Conservation (phyloP, 2,797 vertebrate genomes). For the Pseudocheirus occidentalis region DNA sequence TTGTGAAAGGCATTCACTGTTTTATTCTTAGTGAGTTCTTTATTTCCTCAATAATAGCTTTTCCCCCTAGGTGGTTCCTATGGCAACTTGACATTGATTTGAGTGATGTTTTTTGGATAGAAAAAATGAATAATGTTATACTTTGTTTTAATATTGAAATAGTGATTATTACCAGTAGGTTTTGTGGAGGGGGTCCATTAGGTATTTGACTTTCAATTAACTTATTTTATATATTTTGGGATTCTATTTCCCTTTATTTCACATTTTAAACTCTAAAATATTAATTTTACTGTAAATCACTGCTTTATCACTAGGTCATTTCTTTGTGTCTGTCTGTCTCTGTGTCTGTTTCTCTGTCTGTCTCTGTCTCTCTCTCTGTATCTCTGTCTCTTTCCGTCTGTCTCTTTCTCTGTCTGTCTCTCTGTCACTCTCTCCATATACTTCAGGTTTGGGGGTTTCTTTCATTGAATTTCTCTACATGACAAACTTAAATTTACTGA, state of each 20-base stretch:
- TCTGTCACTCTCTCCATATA: neutral
- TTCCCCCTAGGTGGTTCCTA: slow-evolving; percentile 17
- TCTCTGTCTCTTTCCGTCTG: neutral
- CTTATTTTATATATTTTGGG: slow-evolving; percentile 65
- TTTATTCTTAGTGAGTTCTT: neutral
- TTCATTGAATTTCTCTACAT: slow-evolving; percentile 28
- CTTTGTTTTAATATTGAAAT: slow-evolving; percentile 59
- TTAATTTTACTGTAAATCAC: slow-evolving; percentile 78
- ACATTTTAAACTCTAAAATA: slow-evolving; percentile 69
- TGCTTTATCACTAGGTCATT: slow-evolving; percentile 65
- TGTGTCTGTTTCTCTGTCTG: neutral
- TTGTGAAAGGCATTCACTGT: neutral
- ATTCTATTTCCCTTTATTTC: slow-evolving; percentile 73
- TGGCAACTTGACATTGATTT: slow-evolving; percentile 49
- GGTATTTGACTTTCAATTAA: slow-evolving; percentile 78
- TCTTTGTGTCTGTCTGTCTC: slow-evolving; percentile 16
- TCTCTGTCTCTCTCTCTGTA: neutral
- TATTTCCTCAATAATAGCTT: neutral
- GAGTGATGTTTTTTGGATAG: neutral
- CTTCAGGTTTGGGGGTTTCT: neutral
- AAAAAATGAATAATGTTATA: slow-evolving; percentile 57
- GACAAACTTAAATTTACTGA: slow-evolving; percentile 53
- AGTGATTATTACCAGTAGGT: slow-evolving; percentile 46
- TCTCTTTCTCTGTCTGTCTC: neutral
- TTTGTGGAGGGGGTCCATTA: slow-evolving; percentile 65